Evolutionary conservation across 1,140 invertebrate species (phyloP).

Genomic region (Neodiprion virginianus): DNA sequence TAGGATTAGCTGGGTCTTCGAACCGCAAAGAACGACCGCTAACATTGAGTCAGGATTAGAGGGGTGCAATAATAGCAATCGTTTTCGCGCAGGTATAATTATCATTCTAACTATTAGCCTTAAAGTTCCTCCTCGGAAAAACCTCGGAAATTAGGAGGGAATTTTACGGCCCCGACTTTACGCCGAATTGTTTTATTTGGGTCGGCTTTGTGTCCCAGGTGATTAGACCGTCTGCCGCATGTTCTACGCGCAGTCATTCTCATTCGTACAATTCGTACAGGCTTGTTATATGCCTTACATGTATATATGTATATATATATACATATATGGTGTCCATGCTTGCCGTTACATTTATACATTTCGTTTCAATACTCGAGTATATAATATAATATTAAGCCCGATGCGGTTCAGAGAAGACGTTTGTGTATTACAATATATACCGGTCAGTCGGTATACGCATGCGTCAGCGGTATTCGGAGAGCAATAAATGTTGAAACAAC

Average conservation of each 20-base stretch:
- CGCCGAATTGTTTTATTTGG: background rate
- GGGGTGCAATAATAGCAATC: too few relatives aligned
- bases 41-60: too few relatives aligned
- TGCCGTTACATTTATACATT: too few relatives aligned
- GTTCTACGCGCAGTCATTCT: background rate
- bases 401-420: too few relatives aligned
- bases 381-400: too few relatives aligned
- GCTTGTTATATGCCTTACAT: background rate
- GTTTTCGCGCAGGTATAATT: background rate
- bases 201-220: background rate
- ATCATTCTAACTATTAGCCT: background rate
- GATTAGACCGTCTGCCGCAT: background rate
- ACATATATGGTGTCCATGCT: background rate
- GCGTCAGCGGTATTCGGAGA: constrained; percentile 1
- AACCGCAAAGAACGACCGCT: too few relatives aligned
- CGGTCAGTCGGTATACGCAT: background rate
- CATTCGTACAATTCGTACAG: background rate
- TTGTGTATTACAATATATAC: too few relatives aligned
- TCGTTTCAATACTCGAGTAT: too few relatives aligned
- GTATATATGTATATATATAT: background rate
- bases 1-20: too few relatives aligned
- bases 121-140: background rate
- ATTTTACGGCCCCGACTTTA: background rate
- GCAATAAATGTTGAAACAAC: background rate
- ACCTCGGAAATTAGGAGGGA: background rate